Percentiles rank a stretch among this genome's conserved stretches.
Evolutionary conservation across 2,888 invertebrate species (phyloP).

Genomic region (Orthosia incerta): DNA sequence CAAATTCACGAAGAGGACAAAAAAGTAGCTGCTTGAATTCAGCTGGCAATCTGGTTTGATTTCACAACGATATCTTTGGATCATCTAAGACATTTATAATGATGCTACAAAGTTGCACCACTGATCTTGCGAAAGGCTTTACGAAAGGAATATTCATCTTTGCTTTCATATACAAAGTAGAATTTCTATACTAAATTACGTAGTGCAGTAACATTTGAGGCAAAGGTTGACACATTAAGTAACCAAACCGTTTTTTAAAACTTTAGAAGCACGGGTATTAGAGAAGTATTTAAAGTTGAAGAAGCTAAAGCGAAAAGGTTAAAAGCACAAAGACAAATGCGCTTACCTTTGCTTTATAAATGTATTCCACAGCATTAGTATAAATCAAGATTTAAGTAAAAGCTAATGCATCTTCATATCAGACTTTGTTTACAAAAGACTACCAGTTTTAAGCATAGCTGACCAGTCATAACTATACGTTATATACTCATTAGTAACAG

Average conservation of each 20-base stretch:
- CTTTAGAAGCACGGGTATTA: neutral
- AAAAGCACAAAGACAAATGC: constrained; percentile 30
- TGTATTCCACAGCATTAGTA: constrained; percentile 28
- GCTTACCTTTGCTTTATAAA: constrained; percentile 25
- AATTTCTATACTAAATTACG: constrained; percentile 1
- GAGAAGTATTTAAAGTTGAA: constrained; percentile 15
- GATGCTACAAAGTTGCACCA: constrained; percentile 54
- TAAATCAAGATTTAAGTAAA: constrained; percentile 41
- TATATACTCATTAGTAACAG: neutral
- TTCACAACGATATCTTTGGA: constrained; percentile 69
- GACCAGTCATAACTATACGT: no score
- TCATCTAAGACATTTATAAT: constrained; percentile 53
- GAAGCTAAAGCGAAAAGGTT: constrained; percentile 32
- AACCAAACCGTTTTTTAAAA: neutral
- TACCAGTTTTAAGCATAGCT: constrained; percentile 1
- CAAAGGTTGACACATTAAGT: neutral
- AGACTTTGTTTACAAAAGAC: constrained; percentile 4
- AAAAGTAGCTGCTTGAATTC: constrained; percentile 58
- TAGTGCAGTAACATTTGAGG: neutral
- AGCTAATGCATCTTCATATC: constrained; percentile 20
- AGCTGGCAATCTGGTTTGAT: constrained; percentile 73
- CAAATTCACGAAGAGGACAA: constrained; percentile 23
- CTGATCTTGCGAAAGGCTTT: constrained; percentile 51
- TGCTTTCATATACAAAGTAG: neutral
- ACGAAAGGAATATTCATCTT: constrained; percentile 22